Base-by-base conservation (phyloP, 2,797 vertebrate genomes). In the Protonibea diacanthus region DNA sequence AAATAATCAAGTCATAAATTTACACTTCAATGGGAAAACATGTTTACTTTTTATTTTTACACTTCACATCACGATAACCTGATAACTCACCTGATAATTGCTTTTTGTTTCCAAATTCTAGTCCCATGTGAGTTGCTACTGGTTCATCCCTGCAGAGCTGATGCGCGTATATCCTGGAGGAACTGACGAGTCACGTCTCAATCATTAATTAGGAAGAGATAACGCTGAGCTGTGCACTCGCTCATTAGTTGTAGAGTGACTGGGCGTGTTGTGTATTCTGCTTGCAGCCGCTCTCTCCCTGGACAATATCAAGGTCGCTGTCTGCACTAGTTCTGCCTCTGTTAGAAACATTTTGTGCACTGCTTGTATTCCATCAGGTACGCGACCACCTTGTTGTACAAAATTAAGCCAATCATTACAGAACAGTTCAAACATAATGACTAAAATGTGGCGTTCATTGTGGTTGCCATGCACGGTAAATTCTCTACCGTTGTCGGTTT, bases 151-250 rank as follows among this genome's bases (percentile, higher is more conserved):
- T 3, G 7, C 80, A 25, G 62, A 80, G 70, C 64, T 67, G 78
- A 79, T 29, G 15, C 1, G 2, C 67, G 12, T 9, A 45, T 40
- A 67, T 81, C 59, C 71, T 25, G 25, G 13, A 76, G 21, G 48
- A 82, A 47, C 72, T 20, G 40, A 77, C 1, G 25, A 76, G 72
- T 87, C 83, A 83, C 59, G 42, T 89, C 85, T 89, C 80, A 58
- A 18, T 89, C 83, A 86, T 86, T 89, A 86, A 90, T 86, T 89
- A 87, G 33, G 27, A 74, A 81, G 80, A 90, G 80, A 90, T 86
- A 78, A 86, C 83, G 81, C 83, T 74, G 83, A 88, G 84, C 68
- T 44, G 49, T 40, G 80, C 49, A n/a, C n/a, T 62, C 14, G 13
- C 77, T 89, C 84, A 88, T 89, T 87, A 88, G 83, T 59, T 27